Evolutionary conservation across 2,113 vertebrate species (phyloP).

Genomic region (Channa argus): DNA sequence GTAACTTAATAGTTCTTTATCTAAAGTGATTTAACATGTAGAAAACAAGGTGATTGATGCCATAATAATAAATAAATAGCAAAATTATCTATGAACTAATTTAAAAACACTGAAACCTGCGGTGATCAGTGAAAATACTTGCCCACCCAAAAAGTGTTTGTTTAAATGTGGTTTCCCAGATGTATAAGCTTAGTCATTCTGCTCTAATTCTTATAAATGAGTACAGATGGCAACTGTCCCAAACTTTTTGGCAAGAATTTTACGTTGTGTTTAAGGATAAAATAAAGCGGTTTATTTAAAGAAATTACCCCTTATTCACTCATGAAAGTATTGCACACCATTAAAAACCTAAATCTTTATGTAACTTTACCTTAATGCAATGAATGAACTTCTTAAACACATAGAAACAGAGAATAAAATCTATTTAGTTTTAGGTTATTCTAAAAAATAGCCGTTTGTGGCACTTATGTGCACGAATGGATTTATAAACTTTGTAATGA

Average conservation of each 20-base stretch:
- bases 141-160: not conserved
- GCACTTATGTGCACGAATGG: not conserved
- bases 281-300: not conserved
- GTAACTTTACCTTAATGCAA: no score
- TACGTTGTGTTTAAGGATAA: not conserved
- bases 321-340: not conserved
- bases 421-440: no score
- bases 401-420: no score
- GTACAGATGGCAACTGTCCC: conserved; percentile 19
- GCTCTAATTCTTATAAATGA: conserved; percentile 3
- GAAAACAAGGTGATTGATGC: not conserved
- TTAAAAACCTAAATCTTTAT: not conserved
- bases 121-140: no score
- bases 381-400: no score
- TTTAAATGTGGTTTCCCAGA: conserved; percentile 1
- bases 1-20: not conserved
- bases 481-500: not conserved
- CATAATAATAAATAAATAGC: not conserved
- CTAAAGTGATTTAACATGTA: not conserved
- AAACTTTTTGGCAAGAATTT: conserved; percentile 15
- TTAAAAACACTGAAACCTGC: no score
- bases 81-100: not conserved
- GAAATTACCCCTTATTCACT: not conserved
- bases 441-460: not conserved
- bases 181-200: conserved; percentile 25